Base-by-base conservation (phyloP, 2,888 invertebrate genomes). In the Baccha elongata region DNA sequence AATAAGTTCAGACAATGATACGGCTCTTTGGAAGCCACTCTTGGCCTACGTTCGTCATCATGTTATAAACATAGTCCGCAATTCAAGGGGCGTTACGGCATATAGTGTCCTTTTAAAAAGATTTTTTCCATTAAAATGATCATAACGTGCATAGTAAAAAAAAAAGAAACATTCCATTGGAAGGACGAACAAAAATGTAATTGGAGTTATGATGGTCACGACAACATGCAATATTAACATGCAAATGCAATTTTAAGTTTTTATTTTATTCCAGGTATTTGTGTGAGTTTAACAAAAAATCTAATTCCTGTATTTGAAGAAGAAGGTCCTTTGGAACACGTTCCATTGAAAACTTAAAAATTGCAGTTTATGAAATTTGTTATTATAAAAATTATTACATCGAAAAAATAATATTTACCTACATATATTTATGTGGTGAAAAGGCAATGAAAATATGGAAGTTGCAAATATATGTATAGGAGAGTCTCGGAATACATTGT, bases 191-290 rank as follows among this genome's bases (percentile, higher is more conserved):
- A n/a, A 32, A 62, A 52, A 23, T 53, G 40, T 32, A 65, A 37
- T n/a, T 15, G 42, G 37, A 75, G 29, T 50, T 69, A 64, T 68
- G 62, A 35, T 68, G 68, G 35, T 11, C 42, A 62, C 46, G 26
- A 42, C 29, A 48, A 65, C 75, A 81, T 81, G 80, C 80, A 69
- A 81, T 65, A 65, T 53, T 42, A 75, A 71, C 75, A 75, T 75
- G 80, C 58, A 60, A 65, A 37, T 67, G 29, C 65, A 75, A 75
- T 67, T 75, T 58, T 52, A 71, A 52, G 15, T 8, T 55, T 37
- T 58, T 52, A 32, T 29, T 19, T 17, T 23, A 35, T 46, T 42
- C n/a, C n/a, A n/a, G n/a, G n/a, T n/a, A n/a, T n/a, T n/a, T n/a
- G n/a, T n/a, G n/a, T n/a, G n/a, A n/a, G n/a, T n/a, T n/a, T n/a